phyloP scores from a whole-genome alignment of 2,113 vertebrate species.

The Gulo gulo region DNA sequence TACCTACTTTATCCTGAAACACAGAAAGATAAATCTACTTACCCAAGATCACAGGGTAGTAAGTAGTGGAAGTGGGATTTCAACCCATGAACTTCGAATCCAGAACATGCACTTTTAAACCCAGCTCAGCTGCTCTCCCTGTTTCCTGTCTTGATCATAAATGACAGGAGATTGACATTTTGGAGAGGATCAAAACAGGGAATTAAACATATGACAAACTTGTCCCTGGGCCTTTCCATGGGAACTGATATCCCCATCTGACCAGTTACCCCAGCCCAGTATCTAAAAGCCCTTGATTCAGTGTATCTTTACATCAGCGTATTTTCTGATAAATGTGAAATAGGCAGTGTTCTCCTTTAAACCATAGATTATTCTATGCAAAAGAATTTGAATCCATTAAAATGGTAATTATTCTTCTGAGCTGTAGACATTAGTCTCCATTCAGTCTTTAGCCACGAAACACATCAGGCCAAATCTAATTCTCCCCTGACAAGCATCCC shows the following conservation, averaged over 20 bases:
- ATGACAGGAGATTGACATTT: neutral
- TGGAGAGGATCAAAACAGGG: neutral
- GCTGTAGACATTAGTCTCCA: neutral
- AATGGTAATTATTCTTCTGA: neutral
- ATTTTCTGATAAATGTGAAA: neutral
- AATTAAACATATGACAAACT: neutral
- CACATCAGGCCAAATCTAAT: neutral
- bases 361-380: neutral
- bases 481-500: neutral
- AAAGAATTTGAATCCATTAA: constrained; percentile 2
- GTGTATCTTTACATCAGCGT: neutral
- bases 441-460: neutral
- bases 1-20: neutral
- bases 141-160: neutral
- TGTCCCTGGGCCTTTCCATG: neutral
- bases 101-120: neutral
- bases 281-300: neutral
- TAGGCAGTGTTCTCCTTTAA: neutral
- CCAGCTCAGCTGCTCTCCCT: neutral
- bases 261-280: neutral
- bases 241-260: neutral
- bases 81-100: neutral
- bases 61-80: neutral
- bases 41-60: neutral
- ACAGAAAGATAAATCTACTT: neutral